Evolutionary conservation across 2,888 invertebrate species (phyloP).

Genomic region (Pemphredon lugubris): DNA sequence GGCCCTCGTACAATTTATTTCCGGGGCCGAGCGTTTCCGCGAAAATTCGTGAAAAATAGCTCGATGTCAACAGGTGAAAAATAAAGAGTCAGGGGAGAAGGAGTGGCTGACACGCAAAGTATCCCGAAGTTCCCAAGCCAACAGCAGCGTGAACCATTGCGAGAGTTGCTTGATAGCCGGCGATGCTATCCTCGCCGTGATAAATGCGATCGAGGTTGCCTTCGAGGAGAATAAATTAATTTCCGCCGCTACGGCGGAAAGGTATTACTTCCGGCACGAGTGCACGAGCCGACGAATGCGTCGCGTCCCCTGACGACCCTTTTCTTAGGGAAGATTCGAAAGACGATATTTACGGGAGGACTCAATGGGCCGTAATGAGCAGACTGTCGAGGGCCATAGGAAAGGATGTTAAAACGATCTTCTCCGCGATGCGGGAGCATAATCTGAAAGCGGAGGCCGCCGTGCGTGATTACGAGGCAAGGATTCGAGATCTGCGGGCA

Average conservation of each 20-base stretch:
- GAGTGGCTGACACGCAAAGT: constrained; percentile 17
- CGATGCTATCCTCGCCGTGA: constrained; percentile 50
- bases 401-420: constrained; percentile 48
- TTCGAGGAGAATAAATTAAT: constrained; percentile 64
- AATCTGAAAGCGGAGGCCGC: constrained; percentile 35
- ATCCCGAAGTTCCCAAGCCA: constrained; percentile 43
- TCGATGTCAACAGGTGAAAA: constrained; percentile 42
- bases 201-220: constrained; percentile 57
- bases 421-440: constrained; percentile 42
- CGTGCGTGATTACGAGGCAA: constrained; percentile 40
- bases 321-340: constrained; percentile 51
- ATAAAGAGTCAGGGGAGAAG: constrained; percentile 1
- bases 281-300: constrained; percentile 9
- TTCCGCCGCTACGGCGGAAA: constrained; percentile 47
- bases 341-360: constrained; percentile 60
- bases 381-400: constrained; percentile 55
- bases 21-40: too few relatives aligned
- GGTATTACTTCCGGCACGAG: constrained; percentile 48
- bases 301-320: constrained; percentile 15
- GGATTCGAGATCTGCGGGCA: constrained; percentile 23
- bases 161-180: constrained; percentile 57
- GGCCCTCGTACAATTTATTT: too few relatives aligned
- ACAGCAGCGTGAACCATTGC: constrained; percentile 41
- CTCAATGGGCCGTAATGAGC: constrained; percentile 69
- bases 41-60: not conserved